Conservation (phyloP, 1,140 invertebrate species). For the Procambarus virginalis region DNA sequence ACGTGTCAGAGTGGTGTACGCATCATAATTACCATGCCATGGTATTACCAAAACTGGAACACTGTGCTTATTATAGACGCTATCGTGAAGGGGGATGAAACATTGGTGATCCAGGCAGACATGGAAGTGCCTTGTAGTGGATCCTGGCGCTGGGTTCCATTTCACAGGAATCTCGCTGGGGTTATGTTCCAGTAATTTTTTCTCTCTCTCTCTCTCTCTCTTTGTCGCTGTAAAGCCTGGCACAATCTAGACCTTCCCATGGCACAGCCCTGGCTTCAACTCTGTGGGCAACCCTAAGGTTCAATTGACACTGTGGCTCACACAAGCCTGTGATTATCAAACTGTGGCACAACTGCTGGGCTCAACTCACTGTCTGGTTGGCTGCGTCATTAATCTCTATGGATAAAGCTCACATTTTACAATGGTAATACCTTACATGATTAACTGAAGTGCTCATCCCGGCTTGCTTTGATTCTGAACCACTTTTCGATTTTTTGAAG, state of each 20-base stretch:
- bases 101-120: conserved; percentile 17
- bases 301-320: too few species aligned
- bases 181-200: background rate
- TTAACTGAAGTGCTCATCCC: background rate
- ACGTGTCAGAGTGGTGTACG: too few species aligned
- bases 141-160: background rate
- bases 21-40: too few species aligned
- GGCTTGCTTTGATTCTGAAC: background rate
- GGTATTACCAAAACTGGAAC: too few species aligned
- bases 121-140: conserved; percentile 30
- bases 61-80: too few species aligned
- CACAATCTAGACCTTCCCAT: background rate
- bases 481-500: background rate
- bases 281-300: too few species aligned
- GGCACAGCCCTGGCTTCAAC: too few species aligned
- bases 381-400: background rate
- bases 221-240: background rate
- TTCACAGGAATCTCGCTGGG: background rate
- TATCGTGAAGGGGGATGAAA: background rate
- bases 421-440: background rate
- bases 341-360: too few species aligned
- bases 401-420: background rate
- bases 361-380: background rate
- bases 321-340: too few species aligned
- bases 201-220: background rate